Evolutionary conservation across 2,113 vertebrate genomes (phyloP), one percentile per base, ranked within the genome.

Genomic region (Apeltes quadracus): DNA sequence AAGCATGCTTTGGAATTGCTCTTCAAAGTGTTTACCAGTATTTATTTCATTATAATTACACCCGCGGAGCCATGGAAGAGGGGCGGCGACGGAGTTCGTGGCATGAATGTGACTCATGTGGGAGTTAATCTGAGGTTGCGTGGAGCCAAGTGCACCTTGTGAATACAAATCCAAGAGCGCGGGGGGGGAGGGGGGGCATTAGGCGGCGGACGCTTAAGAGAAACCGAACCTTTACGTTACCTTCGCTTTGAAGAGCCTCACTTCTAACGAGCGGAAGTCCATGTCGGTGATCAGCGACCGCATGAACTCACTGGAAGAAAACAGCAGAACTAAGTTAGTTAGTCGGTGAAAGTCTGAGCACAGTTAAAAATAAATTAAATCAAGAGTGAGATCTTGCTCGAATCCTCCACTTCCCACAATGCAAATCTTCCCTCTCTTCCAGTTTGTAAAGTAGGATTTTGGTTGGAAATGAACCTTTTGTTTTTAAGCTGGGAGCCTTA

Each of bases 171-270:
- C 61, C 22, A 48, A 44, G 38, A 65, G 67, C 20, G 23, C 27
- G 1, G 39, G 9, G 39, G 11, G 39, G 11, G 39, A 1, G 46
- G 7, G 20, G 1, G 48, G 48, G 48, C 25, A 50, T 48, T 58
- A 36, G 29, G 39, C 18, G 15, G 5, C 14, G 38, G 16, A 68
- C 1, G 2, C 25, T 16, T 4, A 4, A 23, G 41, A 25, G n/a
- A 61, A 39, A 7, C 34, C 20, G 58, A 69, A 34, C 4, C 13
- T 29, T 27, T 7, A 43, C 13, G 14, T 84, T 88, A 92, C 84
- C 84, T 92, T 94, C n/a, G 82, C 86, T 88, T 93, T 91, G 65
- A 86, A 89, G 61, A 94, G 88, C 83, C 93, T 90, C 55, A 92
- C 58, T 85, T 93, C 87, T 38, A 95, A 81, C 14, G 88, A 87